Conservation (phyloP, 1,140 invertebrate species). For the Meloidogyne floridensis region DNA sequence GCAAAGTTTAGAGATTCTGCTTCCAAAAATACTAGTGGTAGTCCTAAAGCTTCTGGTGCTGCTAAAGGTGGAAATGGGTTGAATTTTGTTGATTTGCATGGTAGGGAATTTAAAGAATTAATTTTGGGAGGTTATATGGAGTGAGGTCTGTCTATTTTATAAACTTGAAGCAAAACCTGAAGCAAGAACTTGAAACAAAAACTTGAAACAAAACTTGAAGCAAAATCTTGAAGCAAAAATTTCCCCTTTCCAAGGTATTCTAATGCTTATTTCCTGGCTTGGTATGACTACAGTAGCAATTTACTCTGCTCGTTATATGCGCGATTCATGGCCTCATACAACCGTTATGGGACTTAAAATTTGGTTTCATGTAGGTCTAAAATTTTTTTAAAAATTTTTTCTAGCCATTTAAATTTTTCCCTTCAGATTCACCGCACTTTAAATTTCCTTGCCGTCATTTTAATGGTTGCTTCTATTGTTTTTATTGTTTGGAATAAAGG, state of each 20-base stretch:
- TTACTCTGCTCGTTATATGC: slow-evolving; percentile 47
- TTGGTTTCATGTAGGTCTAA: slow-evolving; percentile 46
- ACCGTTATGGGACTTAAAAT: slow-evolving; percentile 41
- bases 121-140: too few relatives aligned
- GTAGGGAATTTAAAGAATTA: not conserved
- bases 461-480: slow-evolving; percentile 36
- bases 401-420: not conserved
- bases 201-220: too few relatives aligned
- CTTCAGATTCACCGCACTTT: slow-evolving; percentile 44
- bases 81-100: slow-evolving; percentile 26
- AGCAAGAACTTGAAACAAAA: too few relatives aligned
- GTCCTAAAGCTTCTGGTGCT: not conserved
- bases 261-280: slow-evolving; percentile 48
- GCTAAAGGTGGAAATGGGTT: slow-evolving; percentile 5
- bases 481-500: slow-evolving; percentile 33
- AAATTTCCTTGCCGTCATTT: slow-evolving; percentile 43
- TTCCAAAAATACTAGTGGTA: not conserved
- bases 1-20: not conserved
- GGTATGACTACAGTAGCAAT: slow-evolving; percentile 36
- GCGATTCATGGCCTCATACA: slow-evolving; percentile 42
- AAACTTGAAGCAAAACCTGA: too few relatives aligned
- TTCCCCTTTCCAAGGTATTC: slow-evolving; percentile 31
- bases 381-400: too few relatives aligned
- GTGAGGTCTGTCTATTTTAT: too few relatives aligned
- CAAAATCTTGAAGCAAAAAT: too few relatives aligned